phyloP scores from a whole-genome alignment of 2,797 vertebrate species.

The Thripadectes ignobilis region DNA sequence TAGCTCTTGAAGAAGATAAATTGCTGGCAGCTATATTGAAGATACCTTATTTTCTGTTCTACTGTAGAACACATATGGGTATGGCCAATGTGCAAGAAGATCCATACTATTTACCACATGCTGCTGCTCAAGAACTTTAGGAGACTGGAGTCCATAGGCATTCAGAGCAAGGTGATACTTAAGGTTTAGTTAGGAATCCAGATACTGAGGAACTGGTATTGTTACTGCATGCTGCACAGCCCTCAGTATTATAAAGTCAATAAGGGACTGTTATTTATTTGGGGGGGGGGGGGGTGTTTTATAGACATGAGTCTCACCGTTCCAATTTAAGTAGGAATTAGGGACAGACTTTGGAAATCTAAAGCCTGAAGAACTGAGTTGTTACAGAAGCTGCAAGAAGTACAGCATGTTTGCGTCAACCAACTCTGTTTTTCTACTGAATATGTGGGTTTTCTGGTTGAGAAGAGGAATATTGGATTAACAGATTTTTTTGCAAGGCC shows the following conservation, averaged over 20 bases:
- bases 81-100: background rate
- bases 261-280: background rate
- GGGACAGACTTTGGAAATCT: background rate
- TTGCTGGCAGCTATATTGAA: background rate
- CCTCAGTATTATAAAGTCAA: background rate
- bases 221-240: background rate
- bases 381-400: background rate
- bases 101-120: background rate
- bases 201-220: background rate
- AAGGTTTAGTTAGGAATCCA: background rate
- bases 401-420: background rate
- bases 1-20: background rate
- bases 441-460: background rate
- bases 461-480: background rate
- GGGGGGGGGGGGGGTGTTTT: background rate
- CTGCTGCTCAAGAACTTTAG: background rate
- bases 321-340: background rate
- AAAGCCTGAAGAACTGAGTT: background rate
- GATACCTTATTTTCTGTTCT: background rate
- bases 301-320: background rate
- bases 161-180: background rate
- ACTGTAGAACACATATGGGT: background rate
- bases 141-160: background rate
- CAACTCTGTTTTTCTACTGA: background rate
- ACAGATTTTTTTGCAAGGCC: background rate